phyloP scores from a whole-genome alignment of 37 sponge, comb jelly and placozoan species.

The Haliclona indistincta region DNA sequence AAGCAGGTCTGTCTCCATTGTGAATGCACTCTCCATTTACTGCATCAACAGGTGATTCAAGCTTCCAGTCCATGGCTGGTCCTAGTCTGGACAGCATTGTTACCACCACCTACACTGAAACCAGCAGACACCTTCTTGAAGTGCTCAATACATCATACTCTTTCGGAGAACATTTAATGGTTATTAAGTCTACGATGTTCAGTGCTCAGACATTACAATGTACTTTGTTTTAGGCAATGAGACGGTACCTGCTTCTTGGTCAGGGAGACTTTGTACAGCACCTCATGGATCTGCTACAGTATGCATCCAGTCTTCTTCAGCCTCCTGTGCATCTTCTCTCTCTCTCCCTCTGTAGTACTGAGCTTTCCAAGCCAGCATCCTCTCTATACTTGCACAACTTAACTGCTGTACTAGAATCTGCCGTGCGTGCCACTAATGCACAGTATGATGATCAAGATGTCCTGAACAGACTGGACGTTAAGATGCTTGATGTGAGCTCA shows the following conservation, averaged over 20 bases:
- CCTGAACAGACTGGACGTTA: conserved; percentile 88
- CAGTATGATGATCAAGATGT: conserved; percentile 89
- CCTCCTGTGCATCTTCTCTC: neutral
- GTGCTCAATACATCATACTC: conserved; percentile 85
- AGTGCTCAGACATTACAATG: no score
- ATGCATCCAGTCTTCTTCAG: neutral
- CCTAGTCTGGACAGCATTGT: conserved; percentile 59
- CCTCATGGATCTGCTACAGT: conserved; percentile 95
- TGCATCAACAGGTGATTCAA: conserved; percentile 31
- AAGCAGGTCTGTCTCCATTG: conserved; percentile 22
- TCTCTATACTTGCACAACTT: conserved; percentile 85
- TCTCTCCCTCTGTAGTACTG: conserved; percentile 48
- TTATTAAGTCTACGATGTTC: conserved; percentile 15
- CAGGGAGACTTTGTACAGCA: conserved; percentile 98
- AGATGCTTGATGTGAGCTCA: conserved; percentile 71
- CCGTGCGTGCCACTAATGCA: conserved; percentile 96
- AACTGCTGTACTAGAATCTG: conserved; percentile 83
- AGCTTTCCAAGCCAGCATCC: conserved; percentile 76
- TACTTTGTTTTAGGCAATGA: conserved; percentile 64
- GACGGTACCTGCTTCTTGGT: conserved; percentile 94
- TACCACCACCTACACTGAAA: conserved; percentile 75
- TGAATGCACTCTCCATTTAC: neutral
- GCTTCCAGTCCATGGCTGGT: conserved; percentile 81
- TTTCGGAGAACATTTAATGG: conserved; percentile 89
- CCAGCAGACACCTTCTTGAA: conserved; percentile 84